Conservation (phyloP, 2,888 invertebrate species). For the Apamea anceps region DNA sequence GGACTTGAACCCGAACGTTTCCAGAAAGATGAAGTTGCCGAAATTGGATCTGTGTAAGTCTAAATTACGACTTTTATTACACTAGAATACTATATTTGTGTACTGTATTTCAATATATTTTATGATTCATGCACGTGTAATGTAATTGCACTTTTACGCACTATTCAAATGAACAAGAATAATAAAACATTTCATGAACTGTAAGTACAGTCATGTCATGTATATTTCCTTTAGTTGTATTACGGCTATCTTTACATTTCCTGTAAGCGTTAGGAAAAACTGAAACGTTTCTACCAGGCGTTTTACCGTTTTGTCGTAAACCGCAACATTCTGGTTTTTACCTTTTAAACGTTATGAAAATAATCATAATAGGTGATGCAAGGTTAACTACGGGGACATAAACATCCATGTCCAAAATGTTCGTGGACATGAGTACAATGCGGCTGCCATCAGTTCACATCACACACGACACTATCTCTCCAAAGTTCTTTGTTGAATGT, state of each 20-base stretch:
- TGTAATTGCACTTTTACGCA: slow-evolving; percentile 38
- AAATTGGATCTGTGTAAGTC: slow-evolving; percentile 84
- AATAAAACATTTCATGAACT: slow-evolving; percentile 39
- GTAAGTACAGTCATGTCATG: slow-evolving; percentile 6
- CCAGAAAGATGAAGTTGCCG: slow-evolving; percentile 81
- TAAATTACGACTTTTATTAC: slow-evolving; percentile 55
- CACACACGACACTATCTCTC: slow-evolving; percentile 8
- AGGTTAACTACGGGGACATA: not conserved
- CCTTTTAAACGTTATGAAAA: slow-evolving; percentile 11
- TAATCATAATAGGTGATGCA: not conserved
- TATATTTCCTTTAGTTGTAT: slow-evolving; percentile 5
- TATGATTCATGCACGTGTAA: slow-evolving; percentile 32
- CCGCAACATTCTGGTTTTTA: slow-evolving; percentile 1
- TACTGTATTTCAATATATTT: slow-evolving; percentile 12
- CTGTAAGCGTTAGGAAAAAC: slow-evolving; percentile 13
- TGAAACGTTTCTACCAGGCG: slow-evolving; percentile 16
- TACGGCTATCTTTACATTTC: slow-evolving; percentile 15
- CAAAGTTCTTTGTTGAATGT: slow-evolving; percentile 21
- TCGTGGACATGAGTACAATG: slow-evolving; percentile 28
- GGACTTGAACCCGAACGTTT: slow-evolving; percentile 49
- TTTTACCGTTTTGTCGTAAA: slow-evolving; percentile 17
- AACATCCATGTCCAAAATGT: slow-evolving; percentile 14
- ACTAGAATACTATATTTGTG: slow-evolving; percentile 27
- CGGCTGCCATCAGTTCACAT: not conserved
- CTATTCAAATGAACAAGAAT: slow-evolving; percentile 29